Base-by-base conservation (phyloP, 2,888 invertebrate genomes). In the Pediacus dermestoides region DNA sequence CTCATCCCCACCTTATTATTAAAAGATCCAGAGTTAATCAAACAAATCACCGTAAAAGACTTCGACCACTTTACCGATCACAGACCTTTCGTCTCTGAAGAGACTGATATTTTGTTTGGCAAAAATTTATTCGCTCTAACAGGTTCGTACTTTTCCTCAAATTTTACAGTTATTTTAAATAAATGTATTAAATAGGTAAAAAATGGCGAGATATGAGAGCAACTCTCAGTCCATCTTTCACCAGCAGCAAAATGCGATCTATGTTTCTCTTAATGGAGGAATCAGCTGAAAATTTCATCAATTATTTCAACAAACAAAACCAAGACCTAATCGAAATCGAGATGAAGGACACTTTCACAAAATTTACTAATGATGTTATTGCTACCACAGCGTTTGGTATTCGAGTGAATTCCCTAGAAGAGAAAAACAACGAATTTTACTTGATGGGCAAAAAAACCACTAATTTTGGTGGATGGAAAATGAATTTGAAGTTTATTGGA, bases 371-470 rank as follows among this genome's bases (percentile, higher is more conserved):
- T 40, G 76, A 77, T 48, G 73, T 76, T 1, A 76, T 77, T 32
- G 76, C 75, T 0, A 68, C 72, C 1, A 68, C 70, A 14, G 74
- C 72, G 1, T 75, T 74, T 44, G 76, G 75, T 0, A 48, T 75
- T 1, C 68, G 73, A 45, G 71, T 77, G 2, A 70, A 80, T 52
- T 80, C 80, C 0, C 65, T 75, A 10, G 57, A 60, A 3, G 68
- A 79, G 0, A 64, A 60, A 4, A 54, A 76, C 1, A 78, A 79
- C 46, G 59, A 72, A 15, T 80, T 81, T 55, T 79, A 74, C 46
- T 33, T 52, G 15, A 73, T 70, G 67, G 77, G 76, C 10, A 74
- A 72, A 43, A 60, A 59, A 8, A 57, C 70, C 4, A 72, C 75
- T 0, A 64, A 64, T 4, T 72, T 54, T 36, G 33, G 30, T 4